These are phyloP conservation scores for Magallana ariakensis DNA, from an alignment of 1,140 invertebrate genomes.

Conservation along the genomic window DNA sequence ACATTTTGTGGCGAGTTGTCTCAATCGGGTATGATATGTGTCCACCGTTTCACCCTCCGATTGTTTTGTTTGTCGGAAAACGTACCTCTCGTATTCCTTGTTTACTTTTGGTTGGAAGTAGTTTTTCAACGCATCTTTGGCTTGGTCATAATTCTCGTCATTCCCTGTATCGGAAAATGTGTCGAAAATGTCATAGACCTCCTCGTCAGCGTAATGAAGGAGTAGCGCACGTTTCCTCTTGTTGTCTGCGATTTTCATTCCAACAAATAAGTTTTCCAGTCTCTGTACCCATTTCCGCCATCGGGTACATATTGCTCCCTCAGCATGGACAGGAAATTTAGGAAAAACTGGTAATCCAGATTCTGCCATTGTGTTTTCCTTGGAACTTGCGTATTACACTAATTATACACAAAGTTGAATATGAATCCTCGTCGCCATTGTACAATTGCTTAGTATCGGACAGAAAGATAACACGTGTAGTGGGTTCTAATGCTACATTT, in stretches of 20 bases:
- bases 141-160: conserved; percentile 45
- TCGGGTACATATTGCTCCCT: not conserved
- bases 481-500: too few species aligned
- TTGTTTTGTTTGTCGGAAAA: conserved; percentile 56
- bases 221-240: conserved; percentile 50
- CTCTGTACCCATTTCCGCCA: conserved; percentile 54
- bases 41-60: too few species aligned
- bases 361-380: conserved; percentile 1
- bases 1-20: conserved; percentile 48
- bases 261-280: conserved; percentile 51
- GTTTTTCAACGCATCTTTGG: conserved; percentile 15
- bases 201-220: conserved; percentile 49
- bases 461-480: too few species aligned
- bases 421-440: not conserved
- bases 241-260: conserved; percentile 40
- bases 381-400: not conserved
- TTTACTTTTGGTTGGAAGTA: conserved; percentile 77
- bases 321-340: conserved; percentile 28
- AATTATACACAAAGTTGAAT: not conserved
- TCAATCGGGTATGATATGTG: conserved; percentile 50
- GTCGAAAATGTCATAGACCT: conserved; percentile 48
- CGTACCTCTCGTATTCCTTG: conserved; percentile 50
- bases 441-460: too few species aligned
- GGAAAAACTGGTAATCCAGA: conserved; percentile 44
- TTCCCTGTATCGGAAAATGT: not conserved